A percentile compares a stretch with the other conserved stretches of the same genome.
These are phyloP conservation scores for Bombus affinis DNA, from an alignment of 1,140 invertebrate genomes.

Conservation along the genomic window DNA sequence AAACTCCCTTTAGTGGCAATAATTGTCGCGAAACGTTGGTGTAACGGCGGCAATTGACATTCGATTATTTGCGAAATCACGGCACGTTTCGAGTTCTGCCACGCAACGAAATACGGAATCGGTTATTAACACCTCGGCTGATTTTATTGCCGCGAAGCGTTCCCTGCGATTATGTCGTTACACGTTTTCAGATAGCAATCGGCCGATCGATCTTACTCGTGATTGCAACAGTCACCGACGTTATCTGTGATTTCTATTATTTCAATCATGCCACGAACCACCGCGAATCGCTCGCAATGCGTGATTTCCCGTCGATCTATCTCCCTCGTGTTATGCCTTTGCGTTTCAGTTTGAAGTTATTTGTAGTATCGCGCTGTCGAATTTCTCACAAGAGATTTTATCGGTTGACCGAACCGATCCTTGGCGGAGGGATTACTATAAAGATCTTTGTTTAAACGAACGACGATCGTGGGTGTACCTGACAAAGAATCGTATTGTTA, in stretches of 20 bases:
- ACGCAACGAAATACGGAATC: neutral
- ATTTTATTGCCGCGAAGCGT: conserved; percentile 39
- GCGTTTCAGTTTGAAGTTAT: neutral
- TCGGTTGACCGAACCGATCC: neutral
- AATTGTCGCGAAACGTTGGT: neutral
- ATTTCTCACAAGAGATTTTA: conserved; percentile 9
- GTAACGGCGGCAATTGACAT: conserved; percentile 1
- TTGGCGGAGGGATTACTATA: neutral
- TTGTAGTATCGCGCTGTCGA: neutral
- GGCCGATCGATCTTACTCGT: conserved; percentile 24
- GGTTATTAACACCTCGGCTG: conserved; percentile 42
- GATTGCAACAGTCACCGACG: conserved; percentile 32
- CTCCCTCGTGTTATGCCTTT: neutral
- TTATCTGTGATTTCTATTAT: conserved; percentile 42
- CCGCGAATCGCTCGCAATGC: neutral
- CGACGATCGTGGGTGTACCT: neutral
- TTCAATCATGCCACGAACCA: conserved; percentile 27
- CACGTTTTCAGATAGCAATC: conserved; percentile 46
- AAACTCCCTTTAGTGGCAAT: neutral
- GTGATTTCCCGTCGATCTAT: conserved; percentile 10
- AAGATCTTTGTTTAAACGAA: conserved; percentile 10
- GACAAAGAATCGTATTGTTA: conserved; percentile 6
- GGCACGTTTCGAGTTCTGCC: neutral
- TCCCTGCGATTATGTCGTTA: conserved; percentile 34
- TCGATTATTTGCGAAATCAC: conserved; percentile 45